A percentile compares a stretch with the other conserved stretches of the same genome.
phyloP scores from a whole-genome alignment of 2,797 vertebrate species.

The Tenualosa thibaudeaui region DNA sequence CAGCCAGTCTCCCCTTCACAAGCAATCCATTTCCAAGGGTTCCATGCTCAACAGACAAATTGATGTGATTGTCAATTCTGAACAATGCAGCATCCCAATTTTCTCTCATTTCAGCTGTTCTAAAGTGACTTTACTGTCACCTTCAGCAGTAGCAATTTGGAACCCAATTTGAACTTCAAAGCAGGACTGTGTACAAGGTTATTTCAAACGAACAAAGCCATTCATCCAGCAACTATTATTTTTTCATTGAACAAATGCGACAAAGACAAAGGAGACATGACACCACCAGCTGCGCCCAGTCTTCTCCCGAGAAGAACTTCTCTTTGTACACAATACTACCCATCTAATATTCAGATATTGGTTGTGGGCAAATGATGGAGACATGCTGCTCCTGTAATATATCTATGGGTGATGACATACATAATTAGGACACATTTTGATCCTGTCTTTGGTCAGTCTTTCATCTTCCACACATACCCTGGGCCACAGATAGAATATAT shows the following conservation, averaged over 20 bases:
- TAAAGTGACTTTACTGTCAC: constrained; percentile 35
- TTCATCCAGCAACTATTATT: not conserved
- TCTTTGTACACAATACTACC: not conserved
- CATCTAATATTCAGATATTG: not conserved
- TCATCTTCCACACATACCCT: not conserved
- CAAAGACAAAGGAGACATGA: constrained; percentile 21
- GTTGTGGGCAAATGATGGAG: not conserved
- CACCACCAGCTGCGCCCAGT: constrained; percentile 2
- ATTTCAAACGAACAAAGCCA: constrained; percentile 15
- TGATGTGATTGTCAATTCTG: constrained; percentile 39
- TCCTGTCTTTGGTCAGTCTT: not conserved
- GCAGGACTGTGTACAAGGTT: constrained; percentile 16
- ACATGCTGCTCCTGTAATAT: not conserved
- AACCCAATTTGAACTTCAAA: constrained; percentile 9
- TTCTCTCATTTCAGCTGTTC: constrained; percentile 35
- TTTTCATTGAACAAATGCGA: not conserved
- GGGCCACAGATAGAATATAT: not conserved
- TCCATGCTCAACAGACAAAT: constrained; percentile 37
- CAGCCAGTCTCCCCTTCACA: constrained; percentile 27
- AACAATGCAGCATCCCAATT: constrained; percentile 26
- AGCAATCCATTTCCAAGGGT: constrained; percentile 28
- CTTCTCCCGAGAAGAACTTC: not conserved
- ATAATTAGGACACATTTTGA: not conserved
- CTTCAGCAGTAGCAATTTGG: constrained; percentile 24
- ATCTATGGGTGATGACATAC: not conserved